Conservation (phyloP, 2,888 invertebrate species). For the Hirtodrosophila trivittata region DNA sequence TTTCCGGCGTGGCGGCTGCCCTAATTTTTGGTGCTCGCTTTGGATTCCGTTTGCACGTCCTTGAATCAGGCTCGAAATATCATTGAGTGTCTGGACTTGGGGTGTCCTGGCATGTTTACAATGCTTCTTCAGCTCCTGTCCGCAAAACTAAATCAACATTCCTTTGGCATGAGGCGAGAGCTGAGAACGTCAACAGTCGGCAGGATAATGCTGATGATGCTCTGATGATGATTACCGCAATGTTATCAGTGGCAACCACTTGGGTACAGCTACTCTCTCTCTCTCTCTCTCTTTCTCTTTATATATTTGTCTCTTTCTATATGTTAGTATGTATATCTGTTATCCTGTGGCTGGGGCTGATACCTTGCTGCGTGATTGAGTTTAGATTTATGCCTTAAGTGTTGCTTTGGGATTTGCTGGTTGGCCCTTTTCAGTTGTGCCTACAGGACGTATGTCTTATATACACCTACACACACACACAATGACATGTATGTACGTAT, state of each 20-base stretch:
- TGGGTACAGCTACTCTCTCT: slow-evolving; percentile 24
- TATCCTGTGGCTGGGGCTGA: slow-evolving; percentile 3
- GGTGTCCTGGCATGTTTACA: slow-evolving; percentile 56
- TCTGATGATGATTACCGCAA: slow-evolving; percentile 53
- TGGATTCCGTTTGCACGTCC: slow-evolving; percentile 26
- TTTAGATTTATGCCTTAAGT: slow-evolving; percentile 77
- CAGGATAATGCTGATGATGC: slow-evolving; percentile 44
- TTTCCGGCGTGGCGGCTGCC: background rate
- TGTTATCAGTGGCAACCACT: slow-evolving; percentile 52
- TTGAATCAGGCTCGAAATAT: slow-evolving; percentile 57
- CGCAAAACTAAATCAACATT: slow-evolving; percentile 65
- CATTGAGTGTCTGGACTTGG: slow-evolving; percentile 45
- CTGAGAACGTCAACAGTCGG: slow-evolving; percentile 6
- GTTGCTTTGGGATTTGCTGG: slow-evolving; percentile 66
- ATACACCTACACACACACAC: slow-evolving; percentile 1
- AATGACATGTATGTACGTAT: background rate
- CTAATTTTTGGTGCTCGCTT: slow-evolving; percentile 45
- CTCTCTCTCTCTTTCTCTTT: slow-evolving; percentile 2
- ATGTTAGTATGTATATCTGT: slow-evolving; percentile 6
- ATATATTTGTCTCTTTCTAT: slow-evolving; percentile 6
- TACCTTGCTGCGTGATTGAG: slow-evolving; percentile 67
- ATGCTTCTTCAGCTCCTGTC: slow-evolving; percentile 45
- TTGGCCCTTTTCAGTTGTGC: slow-evolving; percentile 33
- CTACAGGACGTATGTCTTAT: slow-evolving; percentile 46
- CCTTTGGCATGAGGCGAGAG: slow-evolving; percentile 2